Evolutionary conservation across 2,888 invertebrate species (phyloP), one percentile per base, ranked within the genome.

Genomic region (Andrena chrysosceles): DNA sequence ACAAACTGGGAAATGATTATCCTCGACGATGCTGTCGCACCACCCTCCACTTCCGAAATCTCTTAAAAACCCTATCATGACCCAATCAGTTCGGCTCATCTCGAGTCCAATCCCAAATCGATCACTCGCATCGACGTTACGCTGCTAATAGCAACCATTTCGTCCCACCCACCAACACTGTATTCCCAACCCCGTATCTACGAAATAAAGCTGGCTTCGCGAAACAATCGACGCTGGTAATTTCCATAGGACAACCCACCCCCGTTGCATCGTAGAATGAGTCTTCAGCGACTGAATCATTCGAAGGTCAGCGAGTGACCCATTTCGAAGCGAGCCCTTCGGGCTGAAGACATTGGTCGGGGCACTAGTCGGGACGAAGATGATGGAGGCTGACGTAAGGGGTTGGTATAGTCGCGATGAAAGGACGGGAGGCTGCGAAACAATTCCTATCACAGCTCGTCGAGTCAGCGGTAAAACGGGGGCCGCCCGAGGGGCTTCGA

Each of bases 371-470:
- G 64, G 29, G 67, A 52, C 63, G 68, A 69, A 52, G 59, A 70
- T 62, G 81, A 79, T 16, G 31, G 33, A 29, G 16, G 48, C 26
- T 33, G 68, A 64, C 42, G 52, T 16, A 62, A 33, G 54, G n/a
- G 64, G 64, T 66, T 35, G 48, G 33, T 16, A 6, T 8, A 48
- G 56, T 42, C 10, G 73, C 76, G 79, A 80, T 75, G 77, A 80
- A 76, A 73, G 75, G 85, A 71, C 60, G 83, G 73, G 77, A 72
- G 75, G 69, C 77, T 77, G 78, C 85, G 87, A 90, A 89, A 90
- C 89, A 90, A 90, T 90, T 86, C 86, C 86, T 90, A 87, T 89
- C 87, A 78, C 82, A 77, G 86, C 74, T 76, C 81, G 85, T 78
- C 84, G 85, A 90, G 81, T 87, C 89, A 87, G 89, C 89, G 73